Conservation (phyloP, 2,113 vertebrate species). For the Sisor rabdophorus region DNA sequence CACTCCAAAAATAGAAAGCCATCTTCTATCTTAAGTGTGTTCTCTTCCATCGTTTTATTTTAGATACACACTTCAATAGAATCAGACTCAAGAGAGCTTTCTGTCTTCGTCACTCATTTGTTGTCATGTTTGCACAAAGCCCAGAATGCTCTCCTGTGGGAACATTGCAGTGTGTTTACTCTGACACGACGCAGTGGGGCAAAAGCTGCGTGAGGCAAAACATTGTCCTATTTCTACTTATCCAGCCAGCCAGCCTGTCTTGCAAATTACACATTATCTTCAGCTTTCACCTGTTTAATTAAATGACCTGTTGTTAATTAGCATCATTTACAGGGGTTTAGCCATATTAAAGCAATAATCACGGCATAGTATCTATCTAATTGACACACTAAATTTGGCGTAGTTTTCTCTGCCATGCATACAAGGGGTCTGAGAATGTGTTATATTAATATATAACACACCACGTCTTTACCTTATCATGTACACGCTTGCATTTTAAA, state of each 20-base stretch:
- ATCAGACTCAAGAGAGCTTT: slow-evolving; percentile 24
- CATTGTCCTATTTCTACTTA: slow-evolving; percentile 20
- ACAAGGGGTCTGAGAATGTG: slow-evolving; percentile 33
- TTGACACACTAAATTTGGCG: slow-evolving; percentile 49
- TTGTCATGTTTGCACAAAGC: slow-evolving; percentile 29
- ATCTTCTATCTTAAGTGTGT: neutral
- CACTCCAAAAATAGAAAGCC: slow-evolving; percentile 17
- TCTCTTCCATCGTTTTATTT: neutral
- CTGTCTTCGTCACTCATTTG: slow-evolving; percentile 9
- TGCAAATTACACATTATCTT: slow-evolving; percentile 49
- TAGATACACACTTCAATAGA: slow-evolving; percentile 5
- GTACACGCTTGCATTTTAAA: neutral
- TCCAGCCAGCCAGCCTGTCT: slow-evolving; percentile 30
- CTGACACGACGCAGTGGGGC: neutral
- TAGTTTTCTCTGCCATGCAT: slow-evolving; percentile 26
- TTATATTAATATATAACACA: slow-evolving; percentile 45
- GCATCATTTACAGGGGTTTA: slow-evolving; percentile 45
- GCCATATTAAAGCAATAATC: slow-evolving; percentile 51
- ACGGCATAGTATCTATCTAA: slow-evolving; percentile 48
- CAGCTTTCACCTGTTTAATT: slow-evolving; percentile 52
- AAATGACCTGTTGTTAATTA: slow-evolving; percentile 55
- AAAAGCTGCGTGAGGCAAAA: slow-evolving; percentile 26
- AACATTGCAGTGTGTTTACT: slow-evolving; percentile 29
- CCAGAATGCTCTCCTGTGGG: slow-evolving; percentile 35
- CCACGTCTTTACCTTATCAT: neutral